Conservation (phyloP, 2,797 vertebrate genomes). For the Pelobates cultripes region DNA sequence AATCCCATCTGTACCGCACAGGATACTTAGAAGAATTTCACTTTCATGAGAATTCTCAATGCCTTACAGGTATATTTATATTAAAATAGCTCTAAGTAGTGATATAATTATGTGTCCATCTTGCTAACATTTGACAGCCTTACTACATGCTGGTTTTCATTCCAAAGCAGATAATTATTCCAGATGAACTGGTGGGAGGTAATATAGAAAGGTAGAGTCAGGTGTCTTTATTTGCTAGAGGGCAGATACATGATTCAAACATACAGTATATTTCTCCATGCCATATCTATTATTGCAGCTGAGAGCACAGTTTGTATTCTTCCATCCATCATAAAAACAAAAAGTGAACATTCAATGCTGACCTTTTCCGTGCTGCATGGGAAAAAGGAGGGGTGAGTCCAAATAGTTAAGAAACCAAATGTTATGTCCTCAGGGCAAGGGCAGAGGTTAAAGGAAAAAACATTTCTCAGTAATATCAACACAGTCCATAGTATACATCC, state of each 20-base stretch:
- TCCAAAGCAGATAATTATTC: constrained; percentile 45
- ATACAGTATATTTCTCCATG: constrained; percentile 64
- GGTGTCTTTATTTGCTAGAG: constrained; percentile 57
- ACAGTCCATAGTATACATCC: constrained; percentile 62
- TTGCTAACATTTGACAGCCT: constrained; percentile 48
- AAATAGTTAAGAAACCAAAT: constrained; percentile 22
- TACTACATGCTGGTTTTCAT: constrained; percentile 43
- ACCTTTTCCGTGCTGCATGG: constrained; percentile 3
- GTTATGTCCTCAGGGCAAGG: constrained; percentile 28
- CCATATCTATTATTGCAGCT: constrained; percentile 79
- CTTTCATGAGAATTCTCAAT: constrained; percentile 39
- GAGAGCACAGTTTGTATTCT: constrained; percentile 65
- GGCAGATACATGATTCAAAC: constrained; percentile 67
- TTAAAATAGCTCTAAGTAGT: constrained; percentile 35
- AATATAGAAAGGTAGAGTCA: constrained; percentile 50
- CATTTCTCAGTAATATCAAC: constrained; percentile 60
- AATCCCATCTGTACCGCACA: constrained; percentile 43
- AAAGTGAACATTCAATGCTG: background rate
- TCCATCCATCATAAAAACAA: constrained; percentile 49
- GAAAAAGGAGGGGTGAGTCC: constrained; percentile 7
- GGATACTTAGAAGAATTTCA: constrained; percentile 14
- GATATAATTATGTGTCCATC: constrained; percentile 35
- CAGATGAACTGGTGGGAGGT: constrained; percentile 53
- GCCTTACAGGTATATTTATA: constrained; percentile 56
- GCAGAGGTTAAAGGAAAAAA: constrained; percentile 38